phyloP scores from a whole-genome alignment of 2,888 invertebrate genomes.

The Pandemis corylana region DNA sequence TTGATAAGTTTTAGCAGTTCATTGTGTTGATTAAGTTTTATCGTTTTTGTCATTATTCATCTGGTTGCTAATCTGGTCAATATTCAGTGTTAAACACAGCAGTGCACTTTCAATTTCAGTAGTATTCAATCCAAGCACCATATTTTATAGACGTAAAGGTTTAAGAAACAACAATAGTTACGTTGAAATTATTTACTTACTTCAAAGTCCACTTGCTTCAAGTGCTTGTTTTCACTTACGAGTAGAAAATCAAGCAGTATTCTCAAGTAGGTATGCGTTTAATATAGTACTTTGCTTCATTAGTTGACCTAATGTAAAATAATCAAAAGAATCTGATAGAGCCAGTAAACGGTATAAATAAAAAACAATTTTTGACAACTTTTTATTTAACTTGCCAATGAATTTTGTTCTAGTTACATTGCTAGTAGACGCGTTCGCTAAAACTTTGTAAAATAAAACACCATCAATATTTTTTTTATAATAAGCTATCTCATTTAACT shows the following conservation, averaged over 20 bases:
- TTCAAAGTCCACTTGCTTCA: not conserved
- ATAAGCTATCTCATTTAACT: too few relatives aligned
- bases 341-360: too few relatives aligned
- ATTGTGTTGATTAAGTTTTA: not conserved
- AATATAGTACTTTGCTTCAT: not conserved
- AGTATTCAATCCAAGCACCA: slow-evolving; percentile 14
- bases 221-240: not conserved
- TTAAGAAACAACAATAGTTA: not conserved
- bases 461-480: too few relatives aligned
- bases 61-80: not conserved
- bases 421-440: too few relatives aligned
- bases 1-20: not conserved
- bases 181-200: not conserved
- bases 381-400: too few relatives aligned
- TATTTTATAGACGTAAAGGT: not conserved
- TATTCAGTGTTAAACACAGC: slow-evolving; percentile 7
- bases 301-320: not conserved
- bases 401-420: too few relatives aligned
- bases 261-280: not conserved
- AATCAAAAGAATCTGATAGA: too few relatives aligned
- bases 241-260: not conserved
- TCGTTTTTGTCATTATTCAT: slow-evolving; percentile 19
- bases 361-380: too few relatives aligned
- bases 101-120: slow-evolving; percentile 26
- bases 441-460: too few relatives aligned